Evolutionary conservation across 2,888 invertebrate genomes (phyloP).

Genomic region (Selenia dentaria): DNA sequence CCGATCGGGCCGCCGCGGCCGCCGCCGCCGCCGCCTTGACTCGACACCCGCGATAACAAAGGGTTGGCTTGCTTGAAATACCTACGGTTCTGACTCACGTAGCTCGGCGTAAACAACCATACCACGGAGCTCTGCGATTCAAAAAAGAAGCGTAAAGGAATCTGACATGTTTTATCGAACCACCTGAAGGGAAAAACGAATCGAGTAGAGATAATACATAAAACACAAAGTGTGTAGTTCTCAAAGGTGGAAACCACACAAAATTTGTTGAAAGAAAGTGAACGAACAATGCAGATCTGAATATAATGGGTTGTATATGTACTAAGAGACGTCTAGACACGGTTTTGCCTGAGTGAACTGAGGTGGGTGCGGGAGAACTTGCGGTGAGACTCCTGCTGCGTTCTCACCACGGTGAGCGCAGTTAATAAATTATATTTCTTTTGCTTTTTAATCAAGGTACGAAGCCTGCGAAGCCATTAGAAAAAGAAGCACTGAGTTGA

Average conservation of each 20-base stretch:
- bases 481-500: conserved; percentile 35
- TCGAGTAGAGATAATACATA: conserved; percentile 29
- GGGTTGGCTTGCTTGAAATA: conserved; percentile 54
- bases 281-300: conserved; percentile 53
- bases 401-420: conserved; percentile 67
- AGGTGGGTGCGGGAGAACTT: conserved; percentile 48
- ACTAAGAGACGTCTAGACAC: conserved; percentile 70
- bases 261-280: conserved; percentile 51
- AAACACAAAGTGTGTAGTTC: conserved; percentile 38
- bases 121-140: conserved; percentile 11
- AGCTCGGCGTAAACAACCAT: conserved; percentile 33
- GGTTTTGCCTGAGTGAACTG: conserved; percentile 69
- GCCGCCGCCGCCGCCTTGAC: conserved; percentile 1
- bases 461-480: conserved; percentile 35
- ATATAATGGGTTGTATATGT: conserved; percentile 61
- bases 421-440: conserved; percentile 52
- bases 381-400: conserved; percentile 71
- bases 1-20: conserved; percentile 69
- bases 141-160: conserved; percentile 23
- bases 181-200: conserved; percentile 59
- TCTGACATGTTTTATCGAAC: conserved; percentile 38
- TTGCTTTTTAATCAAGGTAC: conserved; percentile 54
- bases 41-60: conserved; percentile 67
- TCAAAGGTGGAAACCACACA: conserved; percentile 40
- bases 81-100: conserved; percentile 61